Percentiles rank a stretch among this genome's conserved stretches.
Evolutionary conservation across 2,888 invertebrate species (phyloP).

Genomic region (Odontothrips loti): DNA sequence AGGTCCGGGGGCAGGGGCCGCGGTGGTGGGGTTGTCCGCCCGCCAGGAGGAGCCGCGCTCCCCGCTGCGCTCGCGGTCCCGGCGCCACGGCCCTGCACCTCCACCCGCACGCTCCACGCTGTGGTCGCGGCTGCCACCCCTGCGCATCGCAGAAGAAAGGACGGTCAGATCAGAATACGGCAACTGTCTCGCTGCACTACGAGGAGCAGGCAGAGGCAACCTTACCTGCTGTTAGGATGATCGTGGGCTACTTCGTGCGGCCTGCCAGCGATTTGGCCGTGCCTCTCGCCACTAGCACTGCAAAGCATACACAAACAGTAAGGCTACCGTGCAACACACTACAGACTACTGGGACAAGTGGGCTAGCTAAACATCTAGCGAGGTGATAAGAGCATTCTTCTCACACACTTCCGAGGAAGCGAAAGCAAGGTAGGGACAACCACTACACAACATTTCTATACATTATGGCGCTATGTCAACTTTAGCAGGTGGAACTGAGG

Average conservation of each 20-base stretch:
- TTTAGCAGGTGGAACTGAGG: too few relatives aligned
- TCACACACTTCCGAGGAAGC: too few relatives aligned
- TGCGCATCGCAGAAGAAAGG: slow-evolving; percentile 20
- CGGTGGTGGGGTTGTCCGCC: neutral
- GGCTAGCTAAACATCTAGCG: too few relatives aligned
- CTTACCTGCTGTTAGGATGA: neutral
- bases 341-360: too few relatives aligned
- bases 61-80: neutral
- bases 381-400: too few relatives aligned
- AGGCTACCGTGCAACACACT: neutral
- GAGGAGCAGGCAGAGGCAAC: slow-evolving; percentile 28
- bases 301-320: neutral
- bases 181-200: neutral
- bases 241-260: neutral
- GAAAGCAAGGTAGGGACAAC: too few relatives aligned
- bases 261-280: neutral
- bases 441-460: too few relatives aligned
- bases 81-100: slow-evolving; percentile 27
- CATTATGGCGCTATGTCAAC: too few relatives aligned
- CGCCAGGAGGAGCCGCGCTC: neutral
- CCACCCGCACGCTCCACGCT: slow-evolving; percentile 29
- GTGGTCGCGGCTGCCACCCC: slow-evolving; percentile 35
- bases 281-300: slow-evolving; percentile 19
- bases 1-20: neutral
- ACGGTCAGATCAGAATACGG: neutral